A percentile compares a stretch with the other conserved stretches of the same genome.
These are phyloP conservation scores for Platypus cylindrus DNA, from an alignment of 2,888 invertebrate genomes.

Conservation along the genomic window DNA sequence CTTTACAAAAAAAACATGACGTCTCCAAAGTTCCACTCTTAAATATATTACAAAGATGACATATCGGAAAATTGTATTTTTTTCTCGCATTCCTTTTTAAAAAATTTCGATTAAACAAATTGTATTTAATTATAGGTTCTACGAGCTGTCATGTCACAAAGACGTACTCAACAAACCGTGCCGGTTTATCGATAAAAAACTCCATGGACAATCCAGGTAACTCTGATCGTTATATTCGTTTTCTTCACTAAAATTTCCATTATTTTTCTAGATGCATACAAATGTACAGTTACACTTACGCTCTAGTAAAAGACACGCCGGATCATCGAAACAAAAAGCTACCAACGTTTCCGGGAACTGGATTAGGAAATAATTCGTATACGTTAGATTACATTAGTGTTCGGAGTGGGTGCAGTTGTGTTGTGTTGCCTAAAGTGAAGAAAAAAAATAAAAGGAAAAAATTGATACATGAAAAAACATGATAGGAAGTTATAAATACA, in stretches of 20 bases:
- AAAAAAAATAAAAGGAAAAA: too few species aligned
- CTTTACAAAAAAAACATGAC: too few species aligned
- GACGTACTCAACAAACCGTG: constrained; percentile 62
- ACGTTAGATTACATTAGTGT: constrained; percentile 72
- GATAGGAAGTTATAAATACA: too few species aligned
- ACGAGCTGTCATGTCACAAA: constrained; percentile 65
- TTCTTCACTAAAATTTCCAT: neutral
- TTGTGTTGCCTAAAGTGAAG: constrained; percentile 50
- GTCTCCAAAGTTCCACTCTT: too few species aligned
- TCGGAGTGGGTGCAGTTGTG: constrained; percentile 75
- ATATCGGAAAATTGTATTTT: neutral
- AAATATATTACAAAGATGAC: too few species aligned
- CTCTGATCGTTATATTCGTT: neutral
- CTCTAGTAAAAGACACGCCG: constrained; percentile 55
- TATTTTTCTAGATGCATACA: constrained; percentile 49
- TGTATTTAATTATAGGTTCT: constrained; percentile 42
- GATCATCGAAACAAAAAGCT: constrained; percentile 32
- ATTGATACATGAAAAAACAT: too few species aligned
- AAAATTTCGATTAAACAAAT: neutral
- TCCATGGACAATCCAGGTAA: constrained; percentile 50
- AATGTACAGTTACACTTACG: constrained; percentile 73
- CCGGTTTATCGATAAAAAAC: constrained; percentile 53
- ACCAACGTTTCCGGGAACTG: constrained; percentile 40
- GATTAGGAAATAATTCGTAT: constrained; percentile 38
- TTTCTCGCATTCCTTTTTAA: neutral